Evolutionary conservation across 2,888 invertebrate genomes (phyloP).

Genomic region (Drosophila pegasa): DNA sequence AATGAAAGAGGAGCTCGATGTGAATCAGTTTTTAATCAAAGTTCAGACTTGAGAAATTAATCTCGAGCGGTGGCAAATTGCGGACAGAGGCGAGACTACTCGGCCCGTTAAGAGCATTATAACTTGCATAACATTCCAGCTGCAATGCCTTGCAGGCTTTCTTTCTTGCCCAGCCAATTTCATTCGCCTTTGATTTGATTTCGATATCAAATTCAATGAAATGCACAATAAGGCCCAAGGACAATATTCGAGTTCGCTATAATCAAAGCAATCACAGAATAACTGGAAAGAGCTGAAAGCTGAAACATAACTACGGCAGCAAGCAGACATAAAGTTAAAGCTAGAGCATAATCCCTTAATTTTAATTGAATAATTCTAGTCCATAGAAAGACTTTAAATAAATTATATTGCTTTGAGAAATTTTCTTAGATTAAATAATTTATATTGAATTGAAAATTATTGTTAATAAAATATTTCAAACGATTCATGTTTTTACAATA

Average conservation of each 20-base stretch:
- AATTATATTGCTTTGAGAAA: not conserved
- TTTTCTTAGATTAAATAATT: not conserved
- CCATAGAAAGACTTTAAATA: not conserved
- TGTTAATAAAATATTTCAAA: too few relatives aligned
- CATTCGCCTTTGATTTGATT: not conserved
- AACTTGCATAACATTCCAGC: constrained; percentile 39
- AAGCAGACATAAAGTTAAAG: not conserved
- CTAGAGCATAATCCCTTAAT: too few relatives aligned
- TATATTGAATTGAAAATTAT: too few relatives aligned
- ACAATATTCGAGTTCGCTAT: not conserved
- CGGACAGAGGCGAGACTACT: too few relatives aligned
- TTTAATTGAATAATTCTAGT: not conserved
- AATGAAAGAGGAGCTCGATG: constrained; percentile 8
- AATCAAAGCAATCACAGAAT: not conserved
- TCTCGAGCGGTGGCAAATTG: not conserved
- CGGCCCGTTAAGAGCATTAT: constrained; percentile 47
- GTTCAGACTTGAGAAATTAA: constrained; percentile 52
- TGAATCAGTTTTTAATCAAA: constrained; percentile 63
- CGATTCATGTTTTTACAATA: too few relatives aligned
- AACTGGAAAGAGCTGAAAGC: too few relatives aligned
- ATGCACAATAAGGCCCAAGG: not conserved
- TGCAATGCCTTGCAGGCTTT: constrained; percentile 7
- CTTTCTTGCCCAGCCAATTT: not conserved
- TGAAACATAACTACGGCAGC: not conserved
- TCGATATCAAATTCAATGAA: not conserved